Evolutionary conservation across 2,797 vertebrate species (phyloP).

Genomic region (Staurois parvus): DNA sequence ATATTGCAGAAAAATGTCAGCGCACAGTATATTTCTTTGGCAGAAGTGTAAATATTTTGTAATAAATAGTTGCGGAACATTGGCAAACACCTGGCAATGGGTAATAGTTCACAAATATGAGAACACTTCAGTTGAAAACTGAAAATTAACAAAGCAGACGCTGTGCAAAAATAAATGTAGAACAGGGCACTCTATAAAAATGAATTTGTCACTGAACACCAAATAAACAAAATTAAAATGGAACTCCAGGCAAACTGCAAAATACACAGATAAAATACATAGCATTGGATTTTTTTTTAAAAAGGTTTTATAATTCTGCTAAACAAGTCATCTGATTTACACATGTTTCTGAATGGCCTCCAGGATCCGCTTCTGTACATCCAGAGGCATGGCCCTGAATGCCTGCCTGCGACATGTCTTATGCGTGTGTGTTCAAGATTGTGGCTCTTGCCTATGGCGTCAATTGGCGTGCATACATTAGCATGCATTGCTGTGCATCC

Average conservation of each 20-base stretch:
- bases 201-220: background rate
- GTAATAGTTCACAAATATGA: constrained; percentile 2
- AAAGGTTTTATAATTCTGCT: too few relatives aligned
- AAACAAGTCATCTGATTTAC: too few relatives aligned
- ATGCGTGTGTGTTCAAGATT: too few relatives aligned
- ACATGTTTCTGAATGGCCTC: too few relatives aligned
- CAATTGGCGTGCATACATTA: too few relatives aligned
- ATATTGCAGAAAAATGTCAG: background rate
- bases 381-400: too few relatives aligned
- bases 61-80: constrained; percentile 1
- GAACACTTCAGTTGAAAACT: background rate
- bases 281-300: too few relatives aligned
- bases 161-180: background rate
- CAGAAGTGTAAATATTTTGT: constrained; percentile 20
- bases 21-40: constrained; percentile 14
- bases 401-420: too few relatives aligned
- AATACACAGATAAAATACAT: too few relatives aligned
- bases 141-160: background rate
- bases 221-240: background rate
- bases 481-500: too few relatives aligned
- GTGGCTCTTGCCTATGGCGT: too few relatives aligned
- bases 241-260: background rate
- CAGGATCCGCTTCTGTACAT: too few relatives aligned
- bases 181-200: background rate
- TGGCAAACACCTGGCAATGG: background rate